Base-by-base conservation (phyloP, 1,140 invertebrate species). In the Heliconius hewitsoni region DNA sequence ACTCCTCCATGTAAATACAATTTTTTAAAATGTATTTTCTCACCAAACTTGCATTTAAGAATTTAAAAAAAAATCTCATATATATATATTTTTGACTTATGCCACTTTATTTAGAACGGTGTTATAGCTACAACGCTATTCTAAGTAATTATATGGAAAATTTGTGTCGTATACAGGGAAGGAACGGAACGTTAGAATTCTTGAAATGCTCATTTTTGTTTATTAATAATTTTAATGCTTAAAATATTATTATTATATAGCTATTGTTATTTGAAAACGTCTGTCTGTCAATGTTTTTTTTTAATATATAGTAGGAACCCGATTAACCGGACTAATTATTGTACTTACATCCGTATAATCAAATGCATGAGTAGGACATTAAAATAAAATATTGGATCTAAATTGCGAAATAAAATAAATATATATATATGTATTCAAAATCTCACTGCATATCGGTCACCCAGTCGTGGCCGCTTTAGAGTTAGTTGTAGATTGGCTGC, bases 121-220 rank as follows among this genome's bases (percentile, higher is more conserved):
- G n/a, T 23, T 60, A 23, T 11, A 11, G 57, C 57, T 60, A 60
- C 57, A 23, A 60, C 19, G 27, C 60, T 66, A 30, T 30, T 66
- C 60, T 66, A 30, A 66, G 60, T 66, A 66, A 30, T 60, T 60
- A 23, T 60, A 11, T 60, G 57, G 23, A 46, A 60, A 23, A 23
- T 23, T 23, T 27, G 19, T 42, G 19, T n/a, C 52, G 55, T 60
- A 27, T 60, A 60, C 55, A 60, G 60, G 60, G 27, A 27, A 27
- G 27, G 60, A 16, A 30, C 11, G 13, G 13, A 30, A 30, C 1
- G 60, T 23, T 11, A 11, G 60, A 16, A 30, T 30, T 66, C 13
- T 66, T 27, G 3, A 30, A 30, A 66, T 66, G 60, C 60, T 66
- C 60, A 66, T 73, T 37, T 30, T 72, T 77, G 30, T 42, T 23